These are phyloP conservation scores for Pitangus sulphuratus DNA, from an alignment of 2,797 vertebrate genomes.

Conservation along the genomic window DNA sequence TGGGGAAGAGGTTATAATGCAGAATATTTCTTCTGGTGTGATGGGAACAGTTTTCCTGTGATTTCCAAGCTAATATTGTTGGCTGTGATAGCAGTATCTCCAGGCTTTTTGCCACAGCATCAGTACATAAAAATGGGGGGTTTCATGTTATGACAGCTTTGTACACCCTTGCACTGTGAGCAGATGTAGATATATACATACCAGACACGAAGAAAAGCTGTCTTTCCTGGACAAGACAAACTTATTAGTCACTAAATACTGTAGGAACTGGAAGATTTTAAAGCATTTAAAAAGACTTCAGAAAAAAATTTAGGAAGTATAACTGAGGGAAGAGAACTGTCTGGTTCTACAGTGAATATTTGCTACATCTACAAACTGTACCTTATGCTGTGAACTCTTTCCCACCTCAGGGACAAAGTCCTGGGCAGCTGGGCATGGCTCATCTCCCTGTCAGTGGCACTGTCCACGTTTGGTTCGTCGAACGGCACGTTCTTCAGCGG, in stretches of 20 bases:
- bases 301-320: not conserved
- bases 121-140: not conserved
- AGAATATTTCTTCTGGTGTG: not conserved
- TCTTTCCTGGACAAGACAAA: not conserved
- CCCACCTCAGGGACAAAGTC: constrained; percentile 82
- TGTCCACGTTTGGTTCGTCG: constrained; percentile 87
- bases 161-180: not conserved
- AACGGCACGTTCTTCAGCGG: constrained; percentile 88
- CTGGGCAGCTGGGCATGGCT: constrained; percentile 89
- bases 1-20: not conserved
- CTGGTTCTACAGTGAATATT: not conserved
- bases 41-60: not conserved
- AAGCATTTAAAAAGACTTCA: not conserved
- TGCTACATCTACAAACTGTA: accelerated
- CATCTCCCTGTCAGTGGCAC: constrained; percentile 85
- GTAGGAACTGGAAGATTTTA: not conserved
- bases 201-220: not conserved
- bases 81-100: not conserved
- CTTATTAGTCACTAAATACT: not conserved
- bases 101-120: not conserved
- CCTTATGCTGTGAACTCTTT: not conserved
- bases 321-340: not conserved
- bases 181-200: not conserved
- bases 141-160: not conserved
- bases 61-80: not conserved